Evolutionary conservation across 1,140 invertebrate species (phyloP), one percentile per base, ranked within the genome.

Genomic region (Trypoxylus dichotomus): DNA sequence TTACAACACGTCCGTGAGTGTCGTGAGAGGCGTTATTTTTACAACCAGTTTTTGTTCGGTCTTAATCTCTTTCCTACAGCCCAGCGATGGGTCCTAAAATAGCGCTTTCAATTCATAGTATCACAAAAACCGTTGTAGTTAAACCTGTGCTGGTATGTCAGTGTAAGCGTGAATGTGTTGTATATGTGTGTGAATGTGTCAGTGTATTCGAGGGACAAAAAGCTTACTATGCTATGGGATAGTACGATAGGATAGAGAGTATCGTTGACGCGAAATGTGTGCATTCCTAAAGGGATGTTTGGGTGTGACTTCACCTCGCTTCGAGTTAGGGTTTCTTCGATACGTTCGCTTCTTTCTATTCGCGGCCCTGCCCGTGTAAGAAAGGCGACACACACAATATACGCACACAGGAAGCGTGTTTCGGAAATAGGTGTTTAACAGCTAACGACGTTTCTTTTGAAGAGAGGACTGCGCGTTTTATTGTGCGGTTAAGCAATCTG

Each of bases 401-500:
- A 32, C 24, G 13, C 47, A 43, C 72, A 74, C 72, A 74, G 72
- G 72, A 74, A 74, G 72, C 72, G 29, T 74, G 74, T 75, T 75
- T 75, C 74, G 74, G 74, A 75, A 75, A 75, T 75, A 75, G 74
- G 74, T 54, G 54, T 43, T 75, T 75, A 75, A 43, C 74, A 75
- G 74, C 41, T 75, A 75, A 75, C 43, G 74, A 75, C 42, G 29
- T 42, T 42, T 29, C 41, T 74, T 75, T 43, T 37, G 72, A 43
- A 42, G 42, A 25, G 43, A 15, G 25, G 41, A 43, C 11, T 54
- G n/a, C 74, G 41, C 74, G 43, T 47, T 75, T 43, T 54, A 43
- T 43, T 54, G 41, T 75, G 74, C 74, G 42, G 74, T 75, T 54
- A 27, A 47, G 43, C 41, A 75, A 75, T 47, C 74, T 75, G 74